These are phyloP conservation scores for Globicephala melas DNA, from an alignment of 2,113 vertebrate species.

Conservation along the genomic window DNA sequence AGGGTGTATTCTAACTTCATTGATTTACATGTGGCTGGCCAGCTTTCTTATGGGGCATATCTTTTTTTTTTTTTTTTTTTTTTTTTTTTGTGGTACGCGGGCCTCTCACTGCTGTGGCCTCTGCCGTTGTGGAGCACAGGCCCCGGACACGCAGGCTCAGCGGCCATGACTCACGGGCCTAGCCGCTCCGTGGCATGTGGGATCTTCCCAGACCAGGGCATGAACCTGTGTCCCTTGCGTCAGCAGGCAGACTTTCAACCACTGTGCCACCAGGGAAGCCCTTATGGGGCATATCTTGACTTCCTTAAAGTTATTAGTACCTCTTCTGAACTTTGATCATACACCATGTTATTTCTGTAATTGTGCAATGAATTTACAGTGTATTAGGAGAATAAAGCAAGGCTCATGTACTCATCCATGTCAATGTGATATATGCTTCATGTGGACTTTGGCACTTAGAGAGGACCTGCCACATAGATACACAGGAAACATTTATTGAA, in stretches of 20 bases:
- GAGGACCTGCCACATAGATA: background rate
- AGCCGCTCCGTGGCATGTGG: too few species aligned
- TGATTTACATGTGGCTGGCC: background rate
- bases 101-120: too few species aligned
- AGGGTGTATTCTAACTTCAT: too few species aligned
- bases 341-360: background rate
- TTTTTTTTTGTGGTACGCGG: too few species aligned
- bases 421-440: background rate
- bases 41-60: background rate
- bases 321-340: background rate
- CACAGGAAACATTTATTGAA: background rate
- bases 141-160: too few species aligned
- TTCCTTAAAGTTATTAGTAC: background rate
- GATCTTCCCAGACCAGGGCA: too few species aligned
- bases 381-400: background rate
- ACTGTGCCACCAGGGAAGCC: too few species aligned
- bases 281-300: background rate
- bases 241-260: too few species aligned
- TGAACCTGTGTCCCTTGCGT: too few species aligned
- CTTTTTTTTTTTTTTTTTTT: background rate
- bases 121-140: too few species aligned
- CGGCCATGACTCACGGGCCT: too few species aligned
- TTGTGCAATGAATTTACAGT: background rate
- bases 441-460: background rate
- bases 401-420: background rate